Conservation (phyloP, 2,113 vertebrate genomes). For the Ptychochromis oligacanthus region DNA sequence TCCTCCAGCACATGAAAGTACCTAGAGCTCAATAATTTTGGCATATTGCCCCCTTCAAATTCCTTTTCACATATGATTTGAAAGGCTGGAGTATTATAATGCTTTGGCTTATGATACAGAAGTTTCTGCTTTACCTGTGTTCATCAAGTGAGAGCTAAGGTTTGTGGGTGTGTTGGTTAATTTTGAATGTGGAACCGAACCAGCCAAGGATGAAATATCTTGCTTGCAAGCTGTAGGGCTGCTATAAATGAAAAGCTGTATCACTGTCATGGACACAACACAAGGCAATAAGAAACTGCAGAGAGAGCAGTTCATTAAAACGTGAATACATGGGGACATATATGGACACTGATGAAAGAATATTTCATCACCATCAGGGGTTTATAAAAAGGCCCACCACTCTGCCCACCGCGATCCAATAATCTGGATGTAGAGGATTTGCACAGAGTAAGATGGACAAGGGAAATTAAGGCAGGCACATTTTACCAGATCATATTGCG, state of each 20-base stretch:
- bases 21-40: conserved; percentile 34
- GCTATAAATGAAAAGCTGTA: conserved; percentile 47
- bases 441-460: conserved; percentile 56
- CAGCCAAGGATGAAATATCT: conserved; percentile 28
- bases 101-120: conserved; percentile 5
- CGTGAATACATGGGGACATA: conserved; percentile 46
- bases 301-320: conserved; percentile 59
- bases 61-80: not conserved
- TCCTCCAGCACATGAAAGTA: conserved; percentile 28
- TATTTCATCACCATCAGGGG: conserved; percentile 66
- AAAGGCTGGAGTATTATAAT: not conserved
- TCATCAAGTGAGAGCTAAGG: not conserved
- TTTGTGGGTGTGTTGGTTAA: conserved; percentile 11
- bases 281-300: conserved; percentile 47
- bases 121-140: conserved; percentile 11
- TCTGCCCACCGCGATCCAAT: conserved; percentile 46
- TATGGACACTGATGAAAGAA: conserved; percentile 61
- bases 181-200: conserved; percentile 26
- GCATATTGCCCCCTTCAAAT: conserved; percentile 3
- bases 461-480: conserved; percentile 70
- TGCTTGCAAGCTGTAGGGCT: conserved; percentile 25
- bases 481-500: conserved; percentile 68
- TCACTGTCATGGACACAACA: conserved; percentile 54
- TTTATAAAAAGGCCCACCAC: conserved; percentile 65
- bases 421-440: conserved; percentile 69